A percentile compares a stretch with the other conserved stretches of the same genome.
These are phyloP conservation scores for Empis livida DNA, from an alignment of 2,888 invertebrate genomes.

Conservation along the genomic window DNA sequence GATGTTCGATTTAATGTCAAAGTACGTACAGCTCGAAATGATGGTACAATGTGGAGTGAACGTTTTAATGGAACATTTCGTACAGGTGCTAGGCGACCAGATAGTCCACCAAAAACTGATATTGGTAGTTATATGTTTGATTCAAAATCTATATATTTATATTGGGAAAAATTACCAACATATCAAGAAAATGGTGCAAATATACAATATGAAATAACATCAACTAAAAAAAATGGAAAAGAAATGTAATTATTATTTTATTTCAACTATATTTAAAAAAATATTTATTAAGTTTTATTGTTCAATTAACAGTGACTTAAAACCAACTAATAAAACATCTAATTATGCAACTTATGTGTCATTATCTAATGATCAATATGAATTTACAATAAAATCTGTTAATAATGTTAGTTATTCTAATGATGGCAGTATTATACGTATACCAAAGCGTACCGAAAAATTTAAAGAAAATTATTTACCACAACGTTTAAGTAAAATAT, in stretches of 20 bases:
- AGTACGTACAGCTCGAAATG: conserved; percentile 39
- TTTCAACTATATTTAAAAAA: not conserved
- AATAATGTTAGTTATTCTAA: conserved; percentile 48
- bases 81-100: conserved; percentile 44
- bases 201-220: conserved; percentile 54
- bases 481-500: conserved; percentile 57
- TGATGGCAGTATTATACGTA: conserved; percentile 43
- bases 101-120: conserved; percentile 53
- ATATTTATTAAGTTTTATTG: no score
- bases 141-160: conserved; percentile 52
- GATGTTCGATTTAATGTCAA: conserved; percentile 57
- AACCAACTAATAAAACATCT: conserved; percentile 1
- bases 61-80: conserved; percentile 45
- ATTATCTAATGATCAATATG: conserved; percentile 3
- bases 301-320: not conserved
- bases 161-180: conserved; percentile 63
- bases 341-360: conserved; percentile 6
- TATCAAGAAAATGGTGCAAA: conserved; percentile 59
- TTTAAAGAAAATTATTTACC: conserved; percentile 23
- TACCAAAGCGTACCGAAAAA: conserved; percentile 36
- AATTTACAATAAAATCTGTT: conserved; percentile 44
- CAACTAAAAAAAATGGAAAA: conserved; percentile 21
- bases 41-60: conserved; percentile 54
- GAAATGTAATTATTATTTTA: conserved; percentile 16
- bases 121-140: conserved; percentile 63